Base-by-base conservation (phyloP, 2,888 invertebrate species). In the Exephanes ischioxanthus region DNA sequence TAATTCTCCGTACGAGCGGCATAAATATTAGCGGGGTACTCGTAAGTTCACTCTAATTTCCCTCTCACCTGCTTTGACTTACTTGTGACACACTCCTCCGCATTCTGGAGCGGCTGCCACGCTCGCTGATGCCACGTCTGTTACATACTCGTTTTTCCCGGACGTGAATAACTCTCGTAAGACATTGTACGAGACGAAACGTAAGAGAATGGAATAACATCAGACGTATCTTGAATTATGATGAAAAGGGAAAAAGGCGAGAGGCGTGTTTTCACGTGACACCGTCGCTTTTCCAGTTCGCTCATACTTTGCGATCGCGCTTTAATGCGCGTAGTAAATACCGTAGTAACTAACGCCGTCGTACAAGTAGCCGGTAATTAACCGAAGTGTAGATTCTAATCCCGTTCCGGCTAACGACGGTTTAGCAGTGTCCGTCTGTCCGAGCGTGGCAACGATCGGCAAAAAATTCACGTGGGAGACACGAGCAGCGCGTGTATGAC, bases 301-400 rank as follows among this genome's bases (percentile, higher is more conserved):
- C 45, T 30, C 66, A 48, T 41, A 33, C n/a, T 22, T 37, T 26
- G 26, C 53, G 26, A 9, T 19, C 37, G 45, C 45, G 16, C 45
- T 16, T 48, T 16, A 48, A 66, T 67, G 48, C 66, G 58, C 26
- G 78, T 81, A 80, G 66, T 68, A 80, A 80, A 79, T 82, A 53
- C 45, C 70, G 68, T 75, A 78, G 73, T 70, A 45, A 75, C 73
- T 53, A 83, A 80, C 72, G 41, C 68, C 71, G 80, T 85, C 82
- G 80, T 85, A 82, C 51, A 33, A 63, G 73, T 55, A 76, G 71
- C 80, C 76, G 76, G 76, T 85, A 85, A 85, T 85, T 85, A 85
- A 85, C 82, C 51, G 72, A 85, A 85, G 79, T 85, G 80, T 85
- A 85, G 85, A 85, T 85, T 72, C 76, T 82, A 85, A 85, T 85